Evolutionary conservation across 1,140 invertebrate genomes (phyloP).

Genomic region (Fragariocoptes setiger): DNA sequence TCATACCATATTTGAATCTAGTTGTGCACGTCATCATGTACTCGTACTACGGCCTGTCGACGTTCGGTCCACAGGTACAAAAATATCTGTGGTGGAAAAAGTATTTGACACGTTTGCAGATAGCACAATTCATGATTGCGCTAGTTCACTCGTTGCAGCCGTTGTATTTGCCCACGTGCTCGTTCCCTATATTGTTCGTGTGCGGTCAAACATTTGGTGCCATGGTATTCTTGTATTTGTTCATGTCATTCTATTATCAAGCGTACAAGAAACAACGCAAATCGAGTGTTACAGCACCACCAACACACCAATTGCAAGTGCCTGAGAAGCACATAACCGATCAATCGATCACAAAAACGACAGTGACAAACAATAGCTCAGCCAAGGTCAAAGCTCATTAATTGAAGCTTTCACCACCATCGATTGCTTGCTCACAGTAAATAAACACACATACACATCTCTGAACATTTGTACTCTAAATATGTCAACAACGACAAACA

Average conservation of each 20-base stretch:
- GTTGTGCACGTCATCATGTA: conserved; percentile 27
- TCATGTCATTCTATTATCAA: background rate
- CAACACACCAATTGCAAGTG: too few species aligned
- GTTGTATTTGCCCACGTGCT: background rate
- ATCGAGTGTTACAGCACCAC: too few species aligned
- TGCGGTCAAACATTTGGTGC: background rate
- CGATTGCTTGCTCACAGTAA: too few species aligned
- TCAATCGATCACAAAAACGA: too few species aligned
- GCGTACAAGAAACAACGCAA: too few species aligned
- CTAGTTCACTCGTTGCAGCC: background rate
- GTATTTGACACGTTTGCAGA: conserved; percentile 23
- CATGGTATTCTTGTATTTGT: background rate
- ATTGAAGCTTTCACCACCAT: too few species aligned
- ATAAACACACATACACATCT: too few species aligned
- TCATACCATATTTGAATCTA: conserved; percentile 15
- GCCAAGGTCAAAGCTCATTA: too few species aligned
- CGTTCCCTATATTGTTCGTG: background rate
- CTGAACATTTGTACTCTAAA: too few species aligned
- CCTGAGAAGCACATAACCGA: too few species aligned
- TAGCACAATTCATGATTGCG: conserved; percentile 14
- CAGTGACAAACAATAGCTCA: too few species aligned
- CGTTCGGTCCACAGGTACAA: conserved; percentile 20
- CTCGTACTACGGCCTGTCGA: conserved; percentile 22
- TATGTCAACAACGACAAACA: too few species aligned
- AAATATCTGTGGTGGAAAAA: conserved; percentile 26